Percentiles rank a stretch among this genome's conserved stretches.
Evolutionary conservation across 2,113 vertebrate species (phyloP).

Genomic region (Semicossyphus pulcher): DNA sequence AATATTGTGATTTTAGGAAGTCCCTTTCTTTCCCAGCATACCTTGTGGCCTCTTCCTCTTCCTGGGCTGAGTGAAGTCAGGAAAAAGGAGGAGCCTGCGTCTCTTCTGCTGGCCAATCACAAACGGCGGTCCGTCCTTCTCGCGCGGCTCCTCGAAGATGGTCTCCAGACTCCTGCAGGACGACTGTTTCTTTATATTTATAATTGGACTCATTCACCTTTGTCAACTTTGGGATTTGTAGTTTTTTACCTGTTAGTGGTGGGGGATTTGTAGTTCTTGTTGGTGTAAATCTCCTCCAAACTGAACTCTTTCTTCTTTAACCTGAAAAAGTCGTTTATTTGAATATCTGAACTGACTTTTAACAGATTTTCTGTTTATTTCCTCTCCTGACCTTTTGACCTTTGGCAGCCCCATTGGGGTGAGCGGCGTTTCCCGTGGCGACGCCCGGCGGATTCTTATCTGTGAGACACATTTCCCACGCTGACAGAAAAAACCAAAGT

Average conservation of each 20-base stretch:
- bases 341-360: too few relatives aligned
- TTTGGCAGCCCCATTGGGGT: slow-evolving; percentile 97
- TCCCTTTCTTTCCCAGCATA: slow-evolving; percentile 36
- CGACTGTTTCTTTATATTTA: not conserved
- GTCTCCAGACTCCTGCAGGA: slow-evolving; percentile 91
- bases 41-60: slow-evolving; percentile 84
- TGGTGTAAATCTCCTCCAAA: slow-evolving; percentile 98
- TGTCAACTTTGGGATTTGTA: not conserved
- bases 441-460: slow-evolving; percentile 92
- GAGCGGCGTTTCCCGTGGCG: slow-evolving; percentile 90
- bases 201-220: too few relatives aligned
- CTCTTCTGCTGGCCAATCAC: slow-evolving; percentile 94
- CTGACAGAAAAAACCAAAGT: slow-evolving; percentile 49
- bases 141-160: slow-evolving; percentile 96
- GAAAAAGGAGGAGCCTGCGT: slow-evolving; percentile 92
- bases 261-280: slow-evolving; percentile 96
- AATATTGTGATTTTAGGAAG: too few relatives aligned
- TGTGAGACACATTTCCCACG: slow-evolving; percentile 87
- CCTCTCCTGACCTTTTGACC: slow-evolving; percentile 86
- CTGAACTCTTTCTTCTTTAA: slow-evolving; percentile 98
- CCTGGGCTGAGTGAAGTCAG: slow-evolving; percentile 93
- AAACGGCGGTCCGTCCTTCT: slow-evolving; percentile 90
- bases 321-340: slow-evolving; percentile 73
- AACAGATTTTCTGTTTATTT: not conserved
- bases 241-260: slow-evolving; percentile 87